Conservation (phyloP, 2,888 invertebrate genomes). For the Nematopogon swammerdamellus region DNA sequence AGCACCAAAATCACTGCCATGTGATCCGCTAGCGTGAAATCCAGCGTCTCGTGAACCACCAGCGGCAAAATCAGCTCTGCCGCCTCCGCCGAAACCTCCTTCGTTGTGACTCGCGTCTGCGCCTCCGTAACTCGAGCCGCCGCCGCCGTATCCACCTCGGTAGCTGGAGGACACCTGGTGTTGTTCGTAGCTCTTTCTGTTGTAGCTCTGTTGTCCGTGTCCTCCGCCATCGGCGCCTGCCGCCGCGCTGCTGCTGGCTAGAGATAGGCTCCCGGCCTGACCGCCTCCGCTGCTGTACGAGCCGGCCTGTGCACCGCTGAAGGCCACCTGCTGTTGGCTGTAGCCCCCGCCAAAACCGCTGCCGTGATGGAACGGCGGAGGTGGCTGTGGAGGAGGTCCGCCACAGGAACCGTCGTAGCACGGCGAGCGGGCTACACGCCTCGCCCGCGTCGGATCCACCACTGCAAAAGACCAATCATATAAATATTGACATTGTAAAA, state of each 20-base stretch:
- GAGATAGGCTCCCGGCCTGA: background rate
- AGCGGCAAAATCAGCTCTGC: too few species aligned
- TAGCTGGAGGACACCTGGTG: background rate
- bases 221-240: background rate
- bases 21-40: too few species aligned
- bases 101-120: too few species aligned
- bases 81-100: too few species aligned
- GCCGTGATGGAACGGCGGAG: constrained; percentile 9
- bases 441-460: constrained; percentile 10
- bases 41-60: too few species aligned
- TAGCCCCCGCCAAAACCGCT: constrained; percentile 8
- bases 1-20: too few species aligned
- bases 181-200: background rate
- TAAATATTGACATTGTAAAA: too few species aligned
- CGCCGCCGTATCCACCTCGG: background rate
- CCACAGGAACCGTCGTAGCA: constrained; percentile 12
- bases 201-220: background rate
- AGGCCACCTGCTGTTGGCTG: constrained; percentile 23
- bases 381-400: constrained; percentile 10
- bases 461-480: too few species aligned
- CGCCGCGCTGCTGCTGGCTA: background rate
- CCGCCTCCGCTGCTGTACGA: background rate
- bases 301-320: constrained; percentile 26
- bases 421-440: constrained; percentile 20
- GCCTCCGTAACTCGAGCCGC: too few species aligned